phyloP scores from a whole-genome alignment of 2,888 invertebrate genomes.

The Lepeophtheirus nordmannii region DNA sequence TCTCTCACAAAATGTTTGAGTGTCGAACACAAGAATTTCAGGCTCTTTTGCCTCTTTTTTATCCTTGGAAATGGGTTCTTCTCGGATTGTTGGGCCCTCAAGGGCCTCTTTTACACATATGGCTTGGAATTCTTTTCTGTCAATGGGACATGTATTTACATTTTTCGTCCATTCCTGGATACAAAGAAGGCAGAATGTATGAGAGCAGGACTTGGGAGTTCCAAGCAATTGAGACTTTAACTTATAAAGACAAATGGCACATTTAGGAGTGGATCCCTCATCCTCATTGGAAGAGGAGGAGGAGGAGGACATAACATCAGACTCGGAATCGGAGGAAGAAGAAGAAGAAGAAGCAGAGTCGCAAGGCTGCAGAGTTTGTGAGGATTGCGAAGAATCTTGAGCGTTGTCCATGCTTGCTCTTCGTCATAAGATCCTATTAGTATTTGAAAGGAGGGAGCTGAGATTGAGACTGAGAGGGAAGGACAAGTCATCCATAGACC shows the following conservation, averaged over 20 bases:
- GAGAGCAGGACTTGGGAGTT: constrained; percentile 8
- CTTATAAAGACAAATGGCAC: constrained; percentile 20
- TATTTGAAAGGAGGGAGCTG: too few species aligned
- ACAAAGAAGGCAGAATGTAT: constrained; percentile 13
- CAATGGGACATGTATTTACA: constrained; percentile 18
- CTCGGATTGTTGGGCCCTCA: not conserved
- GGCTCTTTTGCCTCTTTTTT: not conserved
- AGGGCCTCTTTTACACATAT: not conserved
- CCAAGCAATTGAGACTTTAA: not conserved
- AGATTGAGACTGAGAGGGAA: too few species aligned
- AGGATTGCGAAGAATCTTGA: too few species aligned
- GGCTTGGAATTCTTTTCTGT: not conserved
- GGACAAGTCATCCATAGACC: too few species aligned
- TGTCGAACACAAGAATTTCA: not conserved
- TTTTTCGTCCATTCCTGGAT: constrained; percentile 20
- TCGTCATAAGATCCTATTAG: too few species aligned
- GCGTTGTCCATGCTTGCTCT: too few species aligned
- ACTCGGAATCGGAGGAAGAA: not conserved
- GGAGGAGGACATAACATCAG: not conserved
- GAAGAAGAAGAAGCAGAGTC: not conserved
- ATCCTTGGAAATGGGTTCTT: not conserved
- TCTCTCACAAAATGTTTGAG: not conserved
- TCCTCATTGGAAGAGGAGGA: constrained; percentile 6
- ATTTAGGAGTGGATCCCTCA: not conserved
- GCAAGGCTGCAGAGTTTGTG: too few species aligned